A percentile compares a stretch with the other conserved stretches of the same genome.
phyloP scores from a whole-genome alignment of 2,888 invertebrate species.

The Ophraella communa region DNA sequence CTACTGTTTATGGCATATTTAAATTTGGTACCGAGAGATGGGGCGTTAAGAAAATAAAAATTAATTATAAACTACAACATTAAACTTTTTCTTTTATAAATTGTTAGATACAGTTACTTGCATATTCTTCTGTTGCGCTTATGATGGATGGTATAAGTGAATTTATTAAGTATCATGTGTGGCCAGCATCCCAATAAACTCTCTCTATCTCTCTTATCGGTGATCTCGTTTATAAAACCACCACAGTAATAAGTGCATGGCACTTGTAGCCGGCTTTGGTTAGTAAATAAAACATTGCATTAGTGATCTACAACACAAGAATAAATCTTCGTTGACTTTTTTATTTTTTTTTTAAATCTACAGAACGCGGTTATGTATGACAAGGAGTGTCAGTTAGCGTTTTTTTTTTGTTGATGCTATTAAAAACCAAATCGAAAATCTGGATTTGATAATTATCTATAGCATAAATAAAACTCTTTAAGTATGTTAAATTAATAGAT shows the following conservation, averaged over 20 bases:
- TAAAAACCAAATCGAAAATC: not conserved
- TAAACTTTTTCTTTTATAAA: no score
- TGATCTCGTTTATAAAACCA: constrained; percentile 38
- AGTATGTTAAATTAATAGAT: no score
- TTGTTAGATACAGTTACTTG: no score
- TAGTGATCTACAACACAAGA: constrained; percentile 41
- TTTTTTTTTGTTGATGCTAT: not conserved
- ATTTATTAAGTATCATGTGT: constrained; percentile 37
- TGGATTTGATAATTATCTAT: constrained; percentile 7
- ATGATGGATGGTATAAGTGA: constrained; percentile 34
- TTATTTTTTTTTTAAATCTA: constrained; percentile 20
- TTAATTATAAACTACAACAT: no score
- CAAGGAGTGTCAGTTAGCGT: constrained; percentile 18
- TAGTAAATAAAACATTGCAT: constrained; percentile 43
- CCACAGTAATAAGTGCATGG: constrained; percentile 36
- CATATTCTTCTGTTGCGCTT: constrained; percentile 19
- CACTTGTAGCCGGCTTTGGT: constrained; percentile 31
- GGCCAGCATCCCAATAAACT: constrained; percentile 34
- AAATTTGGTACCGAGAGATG: no score
- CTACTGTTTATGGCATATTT: no score
- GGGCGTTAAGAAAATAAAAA: no score
- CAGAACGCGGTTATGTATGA: constrained; percentile 1
- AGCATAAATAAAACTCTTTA: no score
- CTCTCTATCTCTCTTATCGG: constrained; percentile 28
- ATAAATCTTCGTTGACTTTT: constrained; percentile 25